These are phyloP conservation scores for Ptilonorhynchus violaceus DNA, from an alignment of 2,113 vertebrate species.

Conservation along the genomic window DNA sequence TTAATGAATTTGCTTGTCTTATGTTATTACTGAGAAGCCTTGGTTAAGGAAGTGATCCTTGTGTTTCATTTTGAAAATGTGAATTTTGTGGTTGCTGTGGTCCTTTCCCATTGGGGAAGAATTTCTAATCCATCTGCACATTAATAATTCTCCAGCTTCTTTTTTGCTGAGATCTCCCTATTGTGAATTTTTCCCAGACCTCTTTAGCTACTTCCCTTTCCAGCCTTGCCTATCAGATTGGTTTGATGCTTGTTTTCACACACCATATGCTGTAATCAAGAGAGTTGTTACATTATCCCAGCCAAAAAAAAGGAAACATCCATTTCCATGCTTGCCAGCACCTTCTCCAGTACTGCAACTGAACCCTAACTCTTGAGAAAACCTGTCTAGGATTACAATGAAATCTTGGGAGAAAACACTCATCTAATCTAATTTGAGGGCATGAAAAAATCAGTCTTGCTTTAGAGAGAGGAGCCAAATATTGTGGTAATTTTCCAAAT, in stretches of 20 bases:
- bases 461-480: neutral
- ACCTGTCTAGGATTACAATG: neutral
- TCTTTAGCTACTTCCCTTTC: neutral
- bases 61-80: neutral
- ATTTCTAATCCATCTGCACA: neutral
- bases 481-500: neutral
- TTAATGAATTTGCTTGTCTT: neutral
- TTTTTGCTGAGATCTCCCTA: neutral
- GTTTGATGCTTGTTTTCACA: neutral
- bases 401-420: neutral
- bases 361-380: neutral
- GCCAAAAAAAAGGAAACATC: neutral
- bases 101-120: neutral
- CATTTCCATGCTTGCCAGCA: neutral
- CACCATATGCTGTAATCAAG: neutral
- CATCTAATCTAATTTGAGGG: neutral
- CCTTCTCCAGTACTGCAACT: neutral
- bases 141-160: neutral
- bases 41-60: neutral
- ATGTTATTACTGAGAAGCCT: neutral
- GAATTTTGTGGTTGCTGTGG: neutral
- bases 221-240: neutral
- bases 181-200: slow-evolving; percentile 3
- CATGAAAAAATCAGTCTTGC: neutral
- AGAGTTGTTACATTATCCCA: neutral